These are phyloP conservation scores for Lithosia quadra DNA, from an alignment of 2,888 invertebrate species.

Conservation along the genomic window DNA sequence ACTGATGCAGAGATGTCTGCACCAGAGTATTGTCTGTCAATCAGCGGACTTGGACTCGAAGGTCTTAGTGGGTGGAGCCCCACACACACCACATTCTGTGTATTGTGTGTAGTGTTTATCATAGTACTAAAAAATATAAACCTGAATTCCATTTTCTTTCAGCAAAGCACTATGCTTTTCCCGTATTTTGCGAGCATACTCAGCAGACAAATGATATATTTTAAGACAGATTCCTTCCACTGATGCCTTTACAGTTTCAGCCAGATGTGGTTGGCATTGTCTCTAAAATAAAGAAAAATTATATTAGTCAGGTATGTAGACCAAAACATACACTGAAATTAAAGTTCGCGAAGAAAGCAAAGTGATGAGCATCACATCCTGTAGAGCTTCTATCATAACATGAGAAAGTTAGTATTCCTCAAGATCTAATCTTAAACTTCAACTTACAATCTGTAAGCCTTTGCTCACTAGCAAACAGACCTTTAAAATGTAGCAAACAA, in stretches of 20 bases:
- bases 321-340: not conserved
- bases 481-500: not conserved
- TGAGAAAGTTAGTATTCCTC: no score
- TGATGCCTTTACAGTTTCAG: constrained; percentile 97
- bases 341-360: not conserved
- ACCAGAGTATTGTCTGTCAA: no score
- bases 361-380: no score
- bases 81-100: not conserved
- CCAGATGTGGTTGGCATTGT: constrained; percentile 98
- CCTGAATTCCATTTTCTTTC: constrained; percentile 94
- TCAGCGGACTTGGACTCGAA: no score
- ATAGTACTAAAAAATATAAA: constrained; percentile 38
- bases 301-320: not conserved
- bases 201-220: constrained; percentile 96
- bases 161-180: constrained; percentile 94
- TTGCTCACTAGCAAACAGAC: not conserved
- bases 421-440: no score
- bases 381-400: no score
- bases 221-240: constrained; percentile 98
- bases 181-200: constrained; percentile 95
- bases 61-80: not conserved
- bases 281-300: constrained; percentile 79
- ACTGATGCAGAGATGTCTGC: no score
- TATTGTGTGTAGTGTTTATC: not conserved
- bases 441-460: not conserved